Percentiles rank a stretch among this genome's conserved stretches.
These are phyloP conservation scores for Heliconius eleuchia DNA, from an alignment of 1,140 invertebrate species.

Conservation along the genomic window DNA sequence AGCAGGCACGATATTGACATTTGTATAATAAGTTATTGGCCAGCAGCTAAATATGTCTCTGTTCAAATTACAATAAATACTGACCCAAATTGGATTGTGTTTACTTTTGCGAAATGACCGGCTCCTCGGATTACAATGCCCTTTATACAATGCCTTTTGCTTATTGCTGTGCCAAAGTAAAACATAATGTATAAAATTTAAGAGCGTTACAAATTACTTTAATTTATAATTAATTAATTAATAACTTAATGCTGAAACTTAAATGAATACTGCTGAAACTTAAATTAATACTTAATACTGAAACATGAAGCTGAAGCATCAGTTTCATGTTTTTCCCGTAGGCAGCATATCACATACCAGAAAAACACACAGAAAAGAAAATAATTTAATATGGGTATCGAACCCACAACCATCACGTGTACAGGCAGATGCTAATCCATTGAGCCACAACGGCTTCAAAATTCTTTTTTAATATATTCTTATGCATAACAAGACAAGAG, in stretches of 20 bases:
- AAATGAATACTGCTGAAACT: too few species aligned
- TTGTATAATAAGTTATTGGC: slow-evolving; percentile 23
- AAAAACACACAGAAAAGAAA: too few species aligned
- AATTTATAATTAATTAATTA: neutral
- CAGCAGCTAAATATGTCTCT: slow-evolving; percentile 14
- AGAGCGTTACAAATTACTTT: neutral
- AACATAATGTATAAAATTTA: neutral
- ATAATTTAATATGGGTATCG: too few species aligned
- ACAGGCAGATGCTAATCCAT: too few species aligned
- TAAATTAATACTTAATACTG: neutral
- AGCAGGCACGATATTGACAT: neutral
- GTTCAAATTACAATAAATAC: slow-evolving; percentile 23
- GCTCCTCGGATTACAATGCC: slow-evolving; percentile 21
- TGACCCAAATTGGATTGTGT: slow-evolving; percentile 32
- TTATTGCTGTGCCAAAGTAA: neutral
- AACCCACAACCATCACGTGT: too few species aligned
- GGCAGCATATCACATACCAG: too few species aligned
- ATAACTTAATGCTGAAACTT: neutral
- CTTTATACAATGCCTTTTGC: slow-evolving; percentile 8
- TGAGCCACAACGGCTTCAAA: too few species aligned
- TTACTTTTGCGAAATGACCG: slow-evolving; percentile 28
- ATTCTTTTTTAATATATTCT: too few species aligned
- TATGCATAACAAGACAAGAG: neutral
- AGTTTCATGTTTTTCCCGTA: too few species aligned
- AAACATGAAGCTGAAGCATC: too few species aligned